A percentile compares a stretch with the other conserved stretches of the same genome.
Evolutionary conservation across 2,113 vertebrate genomes (phyloP).

Genomic region (Zosterops lateralis): DNA sequence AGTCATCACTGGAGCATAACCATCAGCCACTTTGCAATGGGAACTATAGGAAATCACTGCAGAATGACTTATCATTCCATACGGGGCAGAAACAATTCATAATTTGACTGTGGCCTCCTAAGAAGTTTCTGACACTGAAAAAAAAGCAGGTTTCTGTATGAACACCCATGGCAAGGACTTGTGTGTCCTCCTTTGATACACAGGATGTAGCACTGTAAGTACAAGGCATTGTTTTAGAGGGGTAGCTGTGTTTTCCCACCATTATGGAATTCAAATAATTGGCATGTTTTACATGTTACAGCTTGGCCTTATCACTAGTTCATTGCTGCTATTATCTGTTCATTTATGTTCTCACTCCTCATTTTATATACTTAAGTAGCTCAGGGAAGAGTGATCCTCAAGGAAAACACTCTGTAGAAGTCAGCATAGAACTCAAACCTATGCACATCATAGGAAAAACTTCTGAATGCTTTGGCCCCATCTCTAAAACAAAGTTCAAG

Average conservation of each 20-base stretch:
- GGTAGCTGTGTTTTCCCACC: background rate
- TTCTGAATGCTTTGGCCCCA: background rate
- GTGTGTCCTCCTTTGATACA: background rate
- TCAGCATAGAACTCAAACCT: constrained; percentile 4
- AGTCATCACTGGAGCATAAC: background rate
- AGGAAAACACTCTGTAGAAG: constrained; percentile 6
- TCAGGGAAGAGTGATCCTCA: background rate
- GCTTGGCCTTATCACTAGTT: background rate
- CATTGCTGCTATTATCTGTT: background rate
- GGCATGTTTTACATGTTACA: background rate
- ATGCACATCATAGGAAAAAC: constrained; percentile 15
- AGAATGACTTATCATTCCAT: background rate
- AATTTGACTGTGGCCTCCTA: background rate
- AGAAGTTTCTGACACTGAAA: background rate
- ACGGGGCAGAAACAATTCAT: background rate
- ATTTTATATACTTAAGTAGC: background rate
- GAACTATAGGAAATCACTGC: background rate
- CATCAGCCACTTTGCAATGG: background rate
- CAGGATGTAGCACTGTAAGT: background rate
- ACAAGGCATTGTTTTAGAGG: background rate
- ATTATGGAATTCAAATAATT: background rate
- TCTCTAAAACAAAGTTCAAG: background rate
- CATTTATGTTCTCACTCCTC: background rate
- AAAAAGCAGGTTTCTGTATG: background rate
- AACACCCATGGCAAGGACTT: background rate